Conservation (phyloP, 2,113 vertebrate genomes). For the Neofelis nebulosa region DNA sequence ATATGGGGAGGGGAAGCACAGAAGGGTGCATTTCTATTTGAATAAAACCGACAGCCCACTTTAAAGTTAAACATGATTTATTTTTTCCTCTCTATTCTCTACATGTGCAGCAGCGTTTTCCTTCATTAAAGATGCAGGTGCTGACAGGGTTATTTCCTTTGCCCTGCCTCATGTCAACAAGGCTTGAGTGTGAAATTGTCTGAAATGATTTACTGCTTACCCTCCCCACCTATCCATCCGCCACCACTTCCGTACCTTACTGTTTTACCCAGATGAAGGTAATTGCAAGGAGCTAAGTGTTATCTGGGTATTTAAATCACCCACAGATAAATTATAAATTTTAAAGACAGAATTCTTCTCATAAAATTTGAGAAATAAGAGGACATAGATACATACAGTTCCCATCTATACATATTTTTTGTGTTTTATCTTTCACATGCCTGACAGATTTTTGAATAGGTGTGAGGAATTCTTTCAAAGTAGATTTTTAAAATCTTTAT, state of each 20-base stretch:
- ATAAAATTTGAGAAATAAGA: neutral
- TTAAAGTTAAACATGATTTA: slow-evolving; percentile 59
- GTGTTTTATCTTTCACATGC: neutral
- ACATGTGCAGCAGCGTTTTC: neutral
- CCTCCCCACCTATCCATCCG: neutral
- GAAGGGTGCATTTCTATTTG: slow-evolving; percentile 21
- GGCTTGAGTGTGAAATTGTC: slow-evolving; percentile 51
- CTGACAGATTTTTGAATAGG: neutral
- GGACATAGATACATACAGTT: neutral
- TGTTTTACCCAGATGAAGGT: neutral
- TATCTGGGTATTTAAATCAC: neutral
- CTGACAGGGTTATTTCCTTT: slow-evolving; percentile 65
- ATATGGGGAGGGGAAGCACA: neutral
- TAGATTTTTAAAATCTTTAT: neutral
- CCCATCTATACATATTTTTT: neutral
- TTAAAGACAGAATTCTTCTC: neutral
- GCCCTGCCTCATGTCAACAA: slow-evolving; percentile 56
- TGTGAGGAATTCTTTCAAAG: neutral
- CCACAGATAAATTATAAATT: neutral
- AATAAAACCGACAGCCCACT: slow-evolving; percentile 43
- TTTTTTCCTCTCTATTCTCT: slow-evolving; percentile 18
- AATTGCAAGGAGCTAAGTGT: neutral
- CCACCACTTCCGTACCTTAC: neutral
- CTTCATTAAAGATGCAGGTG: slow-evolving; percentile 63
- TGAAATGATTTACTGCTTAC: slow-evolving; percentile 57